Evolutionary conservation across 2,113 vertebrate genomes (phyloP).

Genomic region (Syrmaticus mikado): DNA sequence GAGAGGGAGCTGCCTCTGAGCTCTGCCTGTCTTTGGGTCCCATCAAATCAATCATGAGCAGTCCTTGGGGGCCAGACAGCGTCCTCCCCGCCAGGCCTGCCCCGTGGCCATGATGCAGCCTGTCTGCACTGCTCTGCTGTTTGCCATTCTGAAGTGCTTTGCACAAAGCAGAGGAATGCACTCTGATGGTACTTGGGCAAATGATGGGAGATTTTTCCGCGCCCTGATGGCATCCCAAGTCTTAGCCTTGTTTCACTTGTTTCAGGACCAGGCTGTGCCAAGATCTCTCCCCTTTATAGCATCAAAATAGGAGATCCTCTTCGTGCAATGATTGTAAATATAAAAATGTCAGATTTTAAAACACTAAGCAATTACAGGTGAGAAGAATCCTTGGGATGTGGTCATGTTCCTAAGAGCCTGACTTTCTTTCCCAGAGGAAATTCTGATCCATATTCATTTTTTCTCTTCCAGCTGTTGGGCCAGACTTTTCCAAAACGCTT

Average conservation of each 20-base stretch:
- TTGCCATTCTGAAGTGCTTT: background rate
- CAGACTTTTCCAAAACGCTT: slow-evolving; percentile 92
- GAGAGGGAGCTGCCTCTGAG: background rate
- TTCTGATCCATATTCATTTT: background rate
- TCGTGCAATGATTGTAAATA: background rate
- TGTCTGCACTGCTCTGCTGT: background rate
- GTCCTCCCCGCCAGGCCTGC: background rate
- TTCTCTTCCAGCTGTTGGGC: slow-evolving; percentile 86
- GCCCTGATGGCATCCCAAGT: background rate
- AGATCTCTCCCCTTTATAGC: background rate
- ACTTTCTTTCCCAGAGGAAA: background rate
- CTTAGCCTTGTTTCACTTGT: background rate
- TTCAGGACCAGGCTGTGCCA: background rate
- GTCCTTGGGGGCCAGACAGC: background rate
- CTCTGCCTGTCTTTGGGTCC: background rate
- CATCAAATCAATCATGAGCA: background rate
- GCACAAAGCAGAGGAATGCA: background rate
- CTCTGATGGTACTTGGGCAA: background rate
- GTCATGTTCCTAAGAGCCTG: background rate
- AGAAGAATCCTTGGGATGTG: background rate
- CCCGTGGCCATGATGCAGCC: background rate
- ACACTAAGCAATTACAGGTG: background rate
- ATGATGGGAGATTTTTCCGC: background rate
- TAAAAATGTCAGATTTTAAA: background rate
- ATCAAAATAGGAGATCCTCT: background rate